Percentiles rank a stretch among this genome's conserved stretches.
phyloP scores from a whole-genome alignment of 2,113 vertebrate genomes.

The Bucco capensis region DNA sequence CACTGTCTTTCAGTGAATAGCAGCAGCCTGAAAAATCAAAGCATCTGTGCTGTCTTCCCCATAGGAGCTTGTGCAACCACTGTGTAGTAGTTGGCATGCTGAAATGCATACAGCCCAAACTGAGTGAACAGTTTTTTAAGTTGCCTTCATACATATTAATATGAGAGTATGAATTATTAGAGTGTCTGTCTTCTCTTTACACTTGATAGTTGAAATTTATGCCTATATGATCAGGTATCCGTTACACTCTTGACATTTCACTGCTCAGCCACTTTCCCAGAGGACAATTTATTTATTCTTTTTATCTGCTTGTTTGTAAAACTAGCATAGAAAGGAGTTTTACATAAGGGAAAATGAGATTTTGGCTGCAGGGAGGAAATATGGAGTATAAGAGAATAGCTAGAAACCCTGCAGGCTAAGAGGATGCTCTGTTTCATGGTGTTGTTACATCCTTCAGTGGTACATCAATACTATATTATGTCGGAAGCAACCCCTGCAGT shows the following conservation, averaged over 20 bases:
- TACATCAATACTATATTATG: conserved; percentile 20
- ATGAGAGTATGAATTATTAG: conserved; percentile 17
- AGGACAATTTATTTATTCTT: conserved; percentile 41
- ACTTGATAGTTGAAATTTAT: conserved; percentile 34
- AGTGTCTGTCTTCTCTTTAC: conserved; percentile 1
- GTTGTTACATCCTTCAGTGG: conserved; percentile 7
- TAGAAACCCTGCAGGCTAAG: conserved; percentile 35
- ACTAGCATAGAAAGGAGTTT: not conserved
- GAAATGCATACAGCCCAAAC: not conserved
- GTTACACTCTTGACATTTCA: conserved; percentile 9
- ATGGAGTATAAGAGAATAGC: conserved; percentile 1
- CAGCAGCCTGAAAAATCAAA: conserved; percentile 14
- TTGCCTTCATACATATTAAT: conserved; percentile 40
- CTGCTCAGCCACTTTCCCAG: not conserved
- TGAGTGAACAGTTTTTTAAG: not conserved
- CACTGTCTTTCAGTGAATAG: not conserved
- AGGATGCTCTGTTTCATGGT: conserved; percentile 33
- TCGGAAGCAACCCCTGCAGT: conserved; percentile 49
- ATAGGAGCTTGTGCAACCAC: not conserved
- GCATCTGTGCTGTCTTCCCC: not conserved
- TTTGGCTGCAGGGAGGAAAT: conserved; percentile 20
- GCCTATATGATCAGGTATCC: conserved; percentile 19
- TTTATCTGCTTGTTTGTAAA: conserved; percentile 46
- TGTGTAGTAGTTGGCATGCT: not conserved
- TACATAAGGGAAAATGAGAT: not conserved